Evolutionary conservation across 2,797 vertebrate genomes (phyloP).

Genomic region (Pipistrellus pygmaeus): DNA sequence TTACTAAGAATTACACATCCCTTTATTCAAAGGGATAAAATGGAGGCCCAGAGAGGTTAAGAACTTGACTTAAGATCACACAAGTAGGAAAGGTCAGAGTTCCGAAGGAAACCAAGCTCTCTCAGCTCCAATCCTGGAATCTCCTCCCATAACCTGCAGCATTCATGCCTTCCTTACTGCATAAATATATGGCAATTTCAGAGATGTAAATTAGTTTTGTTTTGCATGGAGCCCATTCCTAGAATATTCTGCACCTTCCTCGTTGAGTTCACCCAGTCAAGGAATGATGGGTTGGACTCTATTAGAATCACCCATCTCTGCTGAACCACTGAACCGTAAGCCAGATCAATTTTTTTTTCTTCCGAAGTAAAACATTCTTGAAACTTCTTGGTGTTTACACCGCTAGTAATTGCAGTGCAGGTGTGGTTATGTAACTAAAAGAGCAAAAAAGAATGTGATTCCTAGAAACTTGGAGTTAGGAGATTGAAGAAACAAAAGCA

Average conservation of each 20-base stretch:
- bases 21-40: constrained; percentile 32
- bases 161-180: background rate
- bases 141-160: background rate
- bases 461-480: background rate
- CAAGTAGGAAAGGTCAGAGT: background rate
- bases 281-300: background rate
- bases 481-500: background rate
- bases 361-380: background rate
- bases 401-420: background rate
- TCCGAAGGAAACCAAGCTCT: background rate
- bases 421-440: background rate
- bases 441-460: background rate
- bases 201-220: background rate
- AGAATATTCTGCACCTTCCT: constrained; percentile 10
- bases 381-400: background rate
- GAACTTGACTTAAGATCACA: background rate
- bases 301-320: background rate
- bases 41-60: background rate
- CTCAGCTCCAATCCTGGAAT: background rate
- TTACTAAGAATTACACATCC: background rate
- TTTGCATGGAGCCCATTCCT: background rate
- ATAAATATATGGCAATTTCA: background rate
- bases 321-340: background rate
- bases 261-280: background rate
- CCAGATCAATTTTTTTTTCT: background rate